Evolutionary conservation across 2,797 vertebrate genomes (phyloP), one percentile per base, ranked within the genome.

Genomic region (Chaetophractus vellerosus): DNA sequence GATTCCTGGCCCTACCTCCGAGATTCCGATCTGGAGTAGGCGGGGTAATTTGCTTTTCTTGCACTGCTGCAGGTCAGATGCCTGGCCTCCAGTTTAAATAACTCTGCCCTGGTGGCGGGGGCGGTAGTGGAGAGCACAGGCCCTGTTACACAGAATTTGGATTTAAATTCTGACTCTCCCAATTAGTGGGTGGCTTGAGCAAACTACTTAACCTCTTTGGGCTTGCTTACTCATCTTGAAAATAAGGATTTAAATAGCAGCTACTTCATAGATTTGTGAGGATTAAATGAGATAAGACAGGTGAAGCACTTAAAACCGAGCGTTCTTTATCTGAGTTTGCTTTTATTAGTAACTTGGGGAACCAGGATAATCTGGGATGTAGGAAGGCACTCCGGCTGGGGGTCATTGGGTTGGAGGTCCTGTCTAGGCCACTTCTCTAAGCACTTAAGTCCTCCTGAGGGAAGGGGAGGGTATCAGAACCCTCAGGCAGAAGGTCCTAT

Each of bases 241-340:
- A 97, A 92, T 84, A 93, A 92, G 75, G 89, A 94, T 93, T 96
- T 89, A 91, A 93, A 84, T 69, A 96, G 93, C 79, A 81, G 79
- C 89, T 74, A 68, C 75, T 64, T 68, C 61, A n/a, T 55, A 38
- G 80, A 87, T n/a, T 68, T 82, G 31, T 68, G 80, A 94, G 90
- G 91, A 96, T 97, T 96, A 92, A 91, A 86, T 63, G 79, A 94
- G 83, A 75, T 96, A 91, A 97, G 75, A 85, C 85, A 31, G 0
- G 4, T 64, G 89, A 94, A 92, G 74, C 68, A 76, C 90, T 95
- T 89, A 59, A 41, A 64, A 78, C 68, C 48, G 80, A 91, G 81
- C 64, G 93, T 80, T 95, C 95, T 95, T 91, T 68, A 91, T 94
- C 86, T 59, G 89, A 80, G 76, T 93, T 95, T 95, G 83, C 80